phyloP scores from a whole-genome alignment of 2,797 vertebrate species.

The Syncerus caffer region DNA sequence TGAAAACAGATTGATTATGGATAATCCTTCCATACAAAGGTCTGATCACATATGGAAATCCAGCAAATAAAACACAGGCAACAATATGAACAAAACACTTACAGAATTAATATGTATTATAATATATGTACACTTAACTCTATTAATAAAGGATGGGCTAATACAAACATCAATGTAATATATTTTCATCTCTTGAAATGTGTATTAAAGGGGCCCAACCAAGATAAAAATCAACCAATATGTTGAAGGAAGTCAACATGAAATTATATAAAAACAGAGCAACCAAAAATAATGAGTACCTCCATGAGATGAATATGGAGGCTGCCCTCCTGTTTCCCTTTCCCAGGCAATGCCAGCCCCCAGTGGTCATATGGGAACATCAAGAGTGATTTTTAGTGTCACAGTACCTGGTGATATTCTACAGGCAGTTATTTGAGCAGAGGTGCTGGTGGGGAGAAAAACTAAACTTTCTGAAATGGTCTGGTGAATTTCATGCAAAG shows the following conservation, averaged over 20 bases:
- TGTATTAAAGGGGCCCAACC: not conserved
- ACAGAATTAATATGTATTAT: not conserved
- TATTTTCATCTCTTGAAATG: not conserved
- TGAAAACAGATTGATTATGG: not conserved
- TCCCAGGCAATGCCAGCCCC: not conserved
- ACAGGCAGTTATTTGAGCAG: not conserved
- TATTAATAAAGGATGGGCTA: not conserved
- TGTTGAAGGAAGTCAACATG: not conserved
- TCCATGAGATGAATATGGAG: not conserved
- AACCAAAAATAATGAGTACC: not conserved
- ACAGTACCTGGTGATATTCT: not conserved
- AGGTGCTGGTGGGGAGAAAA: not conserved
- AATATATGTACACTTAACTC: not conserved
- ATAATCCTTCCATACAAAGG: not conserved
- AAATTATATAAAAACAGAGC: not conserved
- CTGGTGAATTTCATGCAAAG: not conserved
- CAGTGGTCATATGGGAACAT: not conserved
- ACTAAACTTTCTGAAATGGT: not conserved
- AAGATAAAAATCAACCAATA: not conserved
- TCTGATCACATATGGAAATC: not conserved
- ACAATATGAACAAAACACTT: not conserved
- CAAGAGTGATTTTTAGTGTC: not conserved
- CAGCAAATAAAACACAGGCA: not conserved
- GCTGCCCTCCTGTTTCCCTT: not conserved
- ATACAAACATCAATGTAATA: not conserved